phyloP scores from a whole-genome alignment of 2,888 invertebrate species.

The Stenurella melanura region DNA sequence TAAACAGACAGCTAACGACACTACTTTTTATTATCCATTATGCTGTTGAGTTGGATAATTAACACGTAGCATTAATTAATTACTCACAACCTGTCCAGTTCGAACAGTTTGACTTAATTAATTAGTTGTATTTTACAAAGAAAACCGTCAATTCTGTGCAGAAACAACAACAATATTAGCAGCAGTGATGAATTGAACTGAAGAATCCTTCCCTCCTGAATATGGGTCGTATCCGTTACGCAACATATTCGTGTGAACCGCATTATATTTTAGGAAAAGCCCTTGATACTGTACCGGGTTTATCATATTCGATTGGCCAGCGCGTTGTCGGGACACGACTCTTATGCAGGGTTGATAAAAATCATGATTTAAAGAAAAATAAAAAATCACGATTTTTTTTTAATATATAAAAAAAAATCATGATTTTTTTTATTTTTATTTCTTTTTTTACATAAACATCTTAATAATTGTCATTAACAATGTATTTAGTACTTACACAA shows the following conservation, averaged over 20 bases:
- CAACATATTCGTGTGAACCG: not conserved
- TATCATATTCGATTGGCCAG: too few relatives aligned
- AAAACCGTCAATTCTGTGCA: not conserved
- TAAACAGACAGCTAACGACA: not conserved
- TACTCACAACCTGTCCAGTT: not conserved
- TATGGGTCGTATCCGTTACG: not conserved
- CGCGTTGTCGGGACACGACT: too few relatives aligned
- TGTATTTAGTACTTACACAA: too few relatives aligned
- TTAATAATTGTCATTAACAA: too few relatives aligned
- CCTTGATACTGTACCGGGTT: too few relatives aligned
- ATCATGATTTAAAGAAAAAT: too few relatives aligned
- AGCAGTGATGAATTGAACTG: not conserved
- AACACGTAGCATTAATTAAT: not conserved
- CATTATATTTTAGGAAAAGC: too few relatives aligned
- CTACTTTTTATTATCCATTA: not conserved
- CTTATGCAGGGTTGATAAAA: too few relatives aligned
- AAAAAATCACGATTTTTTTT: too few relatives aligned
- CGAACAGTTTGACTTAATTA: slow-evolving; percentile 7
- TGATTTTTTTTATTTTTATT: too few relatives aligned
- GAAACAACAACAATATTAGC: not conserved
- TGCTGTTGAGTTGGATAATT: not conserved
- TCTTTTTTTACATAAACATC: too few relatives aligned
- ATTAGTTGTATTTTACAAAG: not conserved
- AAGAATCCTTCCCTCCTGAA: not conserved
- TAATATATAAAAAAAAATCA: too few relatives aligned